Evolutionary conservation across 2,888 invertebrate species (phyloP).

Genomic region (Caenorhabditis zanzibari): DNA sequence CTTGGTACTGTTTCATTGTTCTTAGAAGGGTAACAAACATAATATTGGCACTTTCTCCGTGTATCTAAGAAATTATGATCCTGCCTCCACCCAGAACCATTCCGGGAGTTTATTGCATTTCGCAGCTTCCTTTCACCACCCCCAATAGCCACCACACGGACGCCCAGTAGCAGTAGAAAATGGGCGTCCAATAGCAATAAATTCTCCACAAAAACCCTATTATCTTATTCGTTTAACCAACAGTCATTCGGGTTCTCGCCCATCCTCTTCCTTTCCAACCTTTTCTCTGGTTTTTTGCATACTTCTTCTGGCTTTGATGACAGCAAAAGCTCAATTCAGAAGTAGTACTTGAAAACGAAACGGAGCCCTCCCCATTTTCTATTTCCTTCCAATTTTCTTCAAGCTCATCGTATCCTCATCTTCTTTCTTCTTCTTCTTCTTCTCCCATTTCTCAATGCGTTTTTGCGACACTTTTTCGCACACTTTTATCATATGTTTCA

Average conservation of each 20-base stretch:
- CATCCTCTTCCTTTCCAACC: slow-evolving; percentile 10
- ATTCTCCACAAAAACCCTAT: slow-evolving; percentile 48
- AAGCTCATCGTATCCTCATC: slow-evolving; percentile 42
- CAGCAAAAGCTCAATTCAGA: slow-evolving; percentile 55
- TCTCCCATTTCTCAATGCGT: slow-evolving; percentile 11
- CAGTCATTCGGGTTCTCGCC: slow-evolving; percentile 37
- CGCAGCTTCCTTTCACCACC: slow-evolving; percentile 23
- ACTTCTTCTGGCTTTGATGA: slow-evolving; percentile 39
- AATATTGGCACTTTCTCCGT: background rate
- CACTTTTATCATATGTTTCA: slow-evolving; percentile 61
- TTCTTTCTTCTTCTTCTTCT: background rate
- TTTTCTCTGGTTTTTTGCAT: slow-evolving; percentile 22
- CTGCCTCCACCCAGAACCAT: slow-evolving; percentile 35
- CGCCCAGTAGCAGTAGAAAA: slow-evolving; percentile 24
- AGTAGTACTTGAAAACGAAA: slow-evolving; percentile 67
- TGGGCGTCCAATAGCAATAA: slow-evolving; percentile 51
- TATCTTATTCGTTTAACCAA: slow-evolving; percentile 57
- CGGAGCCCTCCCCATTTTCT: slow-evolving; percentile 51
- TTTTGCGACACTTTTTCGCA: slow-evolving; percentile 62
- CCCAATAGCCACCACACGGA: slow-evolving; percentile 10
- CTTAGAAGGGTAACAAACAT: background rate
- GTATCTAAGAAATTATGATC: slow-evolving; percentile 50
- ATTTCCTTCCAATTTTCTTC: slow-evolving; percentile 51
- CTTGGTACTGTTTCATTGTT: slow-evolving; percentile 15
- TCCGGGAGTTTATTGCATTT: slow-evolving; percentile 52